Conservation (phyloP, 1,140 invertebrate species). For the Apis mellifera region DNA sequence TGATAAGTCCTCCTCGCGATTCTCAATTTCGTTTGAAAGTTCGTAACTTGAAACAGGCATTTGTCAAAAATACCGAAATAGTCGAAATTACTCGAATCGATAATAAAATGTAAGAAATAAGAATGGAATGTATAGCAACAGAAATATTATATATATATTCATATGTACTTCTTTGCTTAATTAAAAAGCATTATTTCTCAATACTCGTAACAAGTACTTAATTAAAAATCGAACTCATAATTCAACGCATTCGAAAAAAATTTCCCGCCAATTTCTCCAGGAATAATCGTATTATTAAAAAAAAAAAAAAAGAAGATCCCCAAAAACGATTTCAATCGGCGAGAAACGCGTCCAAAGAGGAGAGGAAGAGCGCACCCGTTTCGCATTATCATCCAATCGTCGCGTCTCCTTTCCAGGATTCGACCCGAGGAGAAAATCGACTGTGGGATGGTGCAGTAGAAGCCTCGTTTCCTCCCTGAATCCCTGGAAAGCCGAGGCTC, state of each 20-base stretch:
- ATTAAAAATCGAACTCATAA: background rate
- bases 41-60: no score
- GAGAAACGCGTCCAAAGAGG: constrained; percentile 24
- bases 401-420: constrained; percentile 25
- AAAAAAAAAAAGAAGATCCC: background rate
- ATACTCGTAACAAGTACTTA: no score
- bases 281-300: background rate
- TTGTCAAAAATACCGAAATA: no score
- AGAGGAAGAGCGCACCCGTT: background rate
- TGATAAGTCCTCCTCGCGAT: no score
- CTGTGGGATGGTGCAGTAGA: background rate
- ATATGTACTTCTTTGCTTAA: no score
- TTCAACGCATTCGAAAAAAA: background rate
- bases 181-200: no score
- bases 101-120: no score
- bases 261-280: background rate
- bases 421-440: constrained; percentile 17
- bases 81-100: no score
- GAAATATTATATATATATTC: no score
- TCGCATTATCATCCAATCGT: constrained; percentile 51
- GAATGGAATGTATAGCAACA: no score
- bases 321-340: constrained; percentile 45
- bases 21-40: no score
- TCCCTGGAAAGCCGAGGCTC: constrained; percentile 49
- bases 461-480: constrained; percentile 39